These are phyloP conservation scores for Mystacides longicornis DNA, from an alignment of 2,888 invertebrate species.

Conservation along the genomic window DNA sequence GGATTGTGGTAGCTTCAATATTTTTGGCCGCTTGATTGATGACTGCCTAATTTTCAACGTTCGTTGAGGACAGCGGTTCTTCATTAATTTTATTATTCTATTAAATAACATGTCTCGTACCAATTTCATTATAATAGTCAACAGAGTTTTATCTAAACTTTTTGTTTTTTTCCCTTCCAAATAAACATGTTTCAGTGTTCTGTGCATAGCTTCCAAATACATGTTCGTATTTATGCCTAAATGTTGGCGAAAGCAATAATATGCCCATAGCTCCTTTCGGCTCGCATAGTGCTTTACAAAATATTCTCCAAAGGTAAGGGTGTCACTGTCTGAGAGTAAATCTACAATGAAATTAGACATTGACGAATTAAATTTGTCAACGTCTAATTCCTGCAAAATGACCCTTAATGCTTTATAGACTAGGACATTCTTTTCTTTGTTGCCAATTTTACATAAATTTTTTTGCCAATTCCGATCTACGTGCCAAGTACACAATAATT, in stretches of 20 bases:
- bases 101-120: slow-evolving; percentile 8
- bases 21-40: neutral
- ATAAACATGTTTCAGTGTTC: slow-evolving; percentile 20
- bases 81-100: slow-evolving; percentile 9
- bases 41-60: slow-evolving; percentile 4
- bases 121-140: slow-evolving; percentile 20
- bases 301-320: slow-evolving; percentile 21
- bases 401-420: slow-evolving; percentile 22
- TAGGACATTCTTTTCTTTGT: slow-evolving; percentile 19
- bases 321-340: slow-evolving; percentile 19
- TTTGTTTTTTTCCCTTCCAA: slow-evolving; percentile 25
- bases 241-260: slow-evolving; percentile 24
- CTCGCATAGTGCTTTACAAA: slow-evolving; percentile 24
- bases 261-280: slow-evolving; percentile 24
- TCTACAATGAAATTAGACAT: slow-evolving; percentile 5
- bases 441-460: slow-evolving; percentile 17
- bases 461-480: slow-evolving; percentile 26
- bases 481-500: slow-evolving; percentile 27
- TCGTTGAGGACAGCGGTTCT: slow-evolving; percentile 4
- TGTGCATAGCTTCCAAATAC: slow-evolving; percentile 27
- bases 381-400: slow-evolving; percentile 14
- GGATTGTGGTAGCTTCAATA: neutral
- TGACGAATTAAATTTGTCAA: slow-evolving; percentile 8
- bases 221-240: slow-evolving; percentile 26
- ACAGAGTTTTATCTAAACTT: slow-evolving; percentile 22